Base-by-base conservation (phyloP, 1,140 invertebrate genomes). In the Drosophila baimaii region DNA sequence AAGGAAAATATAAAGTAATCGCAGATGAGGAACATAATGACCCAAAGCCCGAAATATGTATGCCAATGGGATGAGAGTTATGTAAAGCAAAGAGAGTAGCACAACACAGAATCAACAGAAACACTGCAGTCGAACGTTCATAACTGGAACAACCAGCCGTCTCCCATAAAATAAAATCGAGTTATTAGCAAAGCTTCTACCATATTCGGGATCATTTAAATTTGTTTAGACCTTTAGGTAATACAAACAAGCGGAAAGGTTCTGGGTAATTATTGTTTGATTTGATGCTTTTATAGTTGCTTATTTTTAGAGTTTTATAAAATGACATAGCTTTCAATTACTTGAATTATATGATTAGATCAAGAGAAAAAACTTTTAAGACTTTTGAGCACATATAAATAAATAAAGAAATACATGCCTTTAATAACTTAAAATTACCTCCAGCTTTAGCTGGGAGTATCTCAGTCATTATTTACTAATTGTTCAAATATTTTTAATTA, bases 101-200 rank as follows among this genome's bases (percentile, higher is more conserved):
- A 68, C 33, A 17, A 44, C 29, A 69, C 65, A 44, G 13, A 69
- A 21, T 27, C 63, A 52, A 66, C 62, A 69, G 17, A 35, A 13
- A 54, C 3, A 29, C 19, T 10, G 17, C 46, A 69, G 46, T 43
- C 35, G 46, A 69, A 52, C 65, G 19, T 68, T 43, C 62, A 43
- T 65, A 44, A 41, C 61, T 61, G 35, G 35, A 64, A 19, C 61
- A 31, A 62, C n/a, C 52, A 21, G 13, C 33, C 21, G 59, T 29
- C 31, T n/a, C n/a, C 10, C 6, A 19, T 0, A n/a, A n/a, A n/a
- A 12, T 9, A 21, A 12, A 62, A 27, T 37, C 49, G 10, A 27
- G n/a, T 62, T 21, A 17, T 21, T 33, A 52, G 31, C 47, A 8
- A 12, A 19, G 47, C 17, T 31, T 31, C 17, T 19, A 21, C 5